Base-by-base conservation (phyloP, 1,140 invertebrate species). In the Tyrophagus putrescentiae region DNA sequence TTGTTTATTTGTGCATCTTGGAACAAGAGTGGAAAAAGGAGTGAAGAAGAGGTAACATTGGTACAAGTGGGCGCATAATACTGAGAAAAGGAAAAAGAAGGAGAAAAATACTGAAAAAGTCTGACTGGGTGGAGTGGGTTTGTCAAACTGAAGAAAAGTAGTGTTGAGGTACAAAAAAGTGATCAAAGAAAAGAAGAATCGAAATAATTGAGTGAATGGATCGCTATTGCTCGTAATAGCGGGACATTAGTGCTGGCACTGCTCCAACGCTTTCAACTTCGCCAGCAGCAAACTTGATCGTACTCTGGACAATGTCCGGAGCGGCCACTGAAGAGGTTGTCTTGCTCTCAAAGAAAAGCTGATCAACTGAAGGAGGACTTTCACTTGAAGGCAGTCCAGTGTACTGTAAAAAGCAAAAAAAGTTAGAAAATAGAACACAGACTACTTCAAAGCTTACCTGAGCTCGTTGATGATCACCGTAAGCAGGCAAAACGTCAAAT, bases 261-360 rank as follows among this genome's bases (percentile, higher is more conserved):
- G n/a, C n/a, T 39, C 36, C 11, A 39, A 39, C n/a, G n/a, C n/a
- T 39, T 13, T 39, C 36, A 39, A 39, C 36, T 13, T 39, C 36
- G n/a, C n/a, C 36, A 39, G n/a, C 52, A 13, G 11, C 16, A 11
- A 31, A 54, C 27, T 54, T 54, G 3, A 54, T 54, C 13, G 52
- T 54, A 27, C 52, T 54, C 25, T 54, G 52, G 21, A 54, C 52
- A 13, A 54, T 54, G 21, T 54, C 52, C 11, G 52, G 52, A 21
- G 52, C 39, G 18, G 11, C 39, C 27, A 52, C 32, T 52, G 2
- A 16, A 7, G 32, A 2, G 23, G 34, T 53, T 16, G 52, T 34
- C 25, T 54, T 31, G 45, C 3, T 50, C 16, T 50, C 9, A 13
- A 50, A 11, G 36, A 13, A 39, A 39, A n/a, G 11, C 27, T 1